Evolutionary conservation across 1,140 invertebrate genomes (phyloP).

Genomic region (Papilio aristodemus): DNA sequence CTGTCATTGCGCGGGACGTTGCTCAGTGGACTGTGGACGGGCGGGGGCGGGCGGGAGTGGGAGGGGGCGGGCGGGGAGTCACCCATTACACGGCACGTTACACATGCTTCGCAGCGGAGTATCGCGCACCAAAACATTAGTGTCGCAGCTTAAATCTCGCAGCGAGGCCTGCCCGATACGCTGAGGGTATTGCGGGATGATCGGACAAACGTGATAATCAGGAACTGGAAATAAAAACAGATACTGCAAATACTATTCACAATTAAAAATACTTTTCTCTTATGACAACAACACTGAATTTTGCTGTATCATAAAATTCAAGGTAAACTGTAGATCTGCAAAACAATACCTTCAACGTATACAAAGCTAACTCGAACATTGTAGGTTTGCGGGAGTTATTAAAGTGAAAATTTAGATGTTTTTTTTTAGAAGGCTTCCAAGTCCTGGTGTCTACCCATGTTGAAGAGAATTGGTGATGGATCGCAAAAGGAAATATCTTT

Average conservation of each 20-base stretch:
- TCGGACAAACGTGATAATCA: neutral
- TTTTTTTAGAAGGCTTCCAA: too few species aligned
- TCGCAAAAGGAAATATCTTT: too few species aligned
- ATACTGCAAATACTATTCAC: neutral
- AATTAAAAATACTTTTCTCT: too few species aligned
- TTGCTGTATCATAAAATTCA: too few species aligned
- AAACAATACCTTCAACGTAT: too few species aligned
- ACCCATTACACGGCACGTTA: constrained; percentile 41
- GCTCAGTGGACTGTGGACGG: constrained; percentile 5
- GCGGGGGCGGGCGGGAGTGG: constrained; percentile 28
- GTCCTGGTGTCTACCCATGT: too few species aligned
- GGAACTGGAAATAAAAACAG: neutral
- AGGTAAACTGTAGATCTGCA: too few species aligned
- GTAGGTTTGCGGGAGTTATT: too few species aligned
- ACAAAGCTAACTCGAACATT: too few species aligned
- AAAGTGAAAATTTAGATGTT: too few species aligned
- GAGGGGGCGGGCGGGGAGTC: neutral
- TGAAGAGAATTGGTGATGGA: too few species aligned
- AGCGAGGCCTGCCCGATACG: constrained; percentile 4
- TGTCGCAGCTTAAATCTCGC: constrained; percentile 16
- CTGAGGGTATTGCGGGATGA: neutral
- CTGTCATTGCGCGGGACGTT: constrained; percentile 21
- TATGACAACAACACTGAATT: too few species aligned
- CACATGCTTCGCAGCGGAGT: constrained; percentile 31
- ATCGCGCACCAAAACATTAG: constrained; percentile 31